Evolutionary conservation across 2,797 vertebrate species (phyloP), one percentile per base, ranked within the genome.

Genomic region (Melanotaenia boesemani): DNA sequence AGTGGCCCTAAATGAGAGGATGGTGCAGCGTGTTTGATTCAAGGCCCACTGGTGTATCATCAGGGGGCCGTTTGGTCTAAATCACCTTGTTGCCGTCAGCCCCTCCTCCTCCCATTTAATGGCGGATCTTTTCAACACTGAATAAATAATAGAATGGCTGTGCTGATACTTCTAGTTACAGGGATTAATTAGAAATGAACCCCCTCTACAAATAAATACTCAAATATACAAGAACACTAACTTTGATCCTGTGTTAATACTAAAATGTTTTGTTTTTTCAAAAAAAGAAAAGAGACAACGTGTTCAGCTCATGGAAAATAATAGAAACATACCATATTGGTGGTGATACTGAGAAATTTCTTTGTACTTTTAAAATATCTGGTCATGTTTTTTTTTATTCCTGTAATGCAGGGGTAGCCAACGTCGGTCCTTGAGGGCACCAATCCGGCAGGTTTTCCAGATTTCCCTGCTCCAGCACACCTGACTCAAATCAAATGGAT

Each of bases 41-140:
- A 74, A 79, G 77, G 70, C 57, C 89, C 89, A 89, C 90, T 93
- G 86, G 74, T 72, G 66, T 55, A 82, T 70, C 84, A 89, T 92
- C 86, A 83, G 81, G 75, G 81, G 86, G 84, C 79, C 85, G 84
- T 89, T 90, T 86, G 78, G 83, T 83, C 79, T 83, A 91, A 87
- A 91, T 94, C 90, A 89, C 85, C 84, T 73, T 70, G 72, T 75
- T 70, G 77, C 60, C 82, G 89, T 86, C 74, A 64, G 66, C 64
- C 77, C 75, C 77, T 9, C 26, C 28, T 69, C 80, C 67, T 69
- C 44, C 71, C 70, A 71, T 86, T 87, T 91, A 90, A 91, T 88
- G 75, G 82, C 62, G 66, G 80, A 90, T 86, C 89, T 91, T 91
- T 83, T 90, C 82, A 87, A 85, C 88, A 78, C 67, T 60, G 74